These are phyloP conservation scores for Thunnus albacares DNA, from an alignment of 2,797 vertebrate genomes.

Conservation along the genomic window DNA sequence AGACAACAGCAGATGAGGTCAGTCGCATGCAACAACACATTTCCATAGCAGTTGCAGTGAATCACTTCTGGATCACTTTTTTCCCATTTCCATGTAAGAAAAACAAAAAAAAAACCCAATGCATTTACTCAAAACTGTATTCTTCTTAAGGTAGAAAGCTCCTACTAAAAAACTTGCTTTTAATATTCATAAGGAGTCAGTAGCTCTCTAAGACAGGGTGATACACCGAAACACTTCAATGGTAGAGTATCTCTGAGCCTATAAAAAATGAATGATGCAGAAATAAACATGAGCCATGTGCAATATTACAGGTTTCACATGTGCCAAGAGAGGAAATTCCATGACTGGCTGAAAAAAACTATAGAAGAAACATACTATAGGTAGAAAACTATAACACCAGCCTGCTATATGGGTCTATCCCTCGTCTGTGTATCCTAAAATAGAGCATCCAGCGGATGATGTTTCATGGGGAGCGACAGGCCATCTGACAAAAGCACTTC, in stretches of 20 bases:
- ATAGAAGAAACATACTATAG: no score
- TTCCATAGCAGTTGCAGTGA: no score
- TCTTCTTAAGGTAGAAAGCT: no score
- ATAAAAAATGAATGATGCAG: slow-evolving; percentile 2
- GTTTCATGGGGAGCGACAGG: slow-evolving; percentile 46
- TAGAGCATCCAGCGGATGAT: slow-evolving; percentile 47
- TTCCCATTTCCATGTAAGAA: no score
- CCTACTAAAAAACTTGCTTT: not conserved
- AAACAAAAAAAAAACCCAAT: no score
- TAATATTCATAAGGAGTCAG: not conserved
- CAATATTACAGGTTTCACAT: not conserved
- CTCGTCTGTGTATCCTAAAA: slow-evolving; percentile 35
- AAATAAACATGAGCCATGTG: not conserved
- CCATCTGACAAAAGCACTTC: slow-evolving; percentile 30
- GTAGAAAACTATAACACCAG: not conserved
- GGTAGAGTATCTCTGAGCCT: not conserved
- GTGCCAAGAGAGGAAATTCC: not conserved
- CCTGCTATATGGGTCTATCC: not conserved
- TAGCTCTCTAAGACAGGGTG: not conserved
- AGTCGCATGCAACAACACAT: no score
- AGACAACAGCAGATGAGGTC: no score
- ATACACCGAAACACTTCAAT: not conserved
- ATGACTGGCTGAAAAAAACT: not conserved
- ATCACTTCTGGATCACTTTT: no score
- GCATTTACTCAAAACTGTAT: not conserved